Evolutionary conservation across 2,888 invertebrate species (phyloP).

Genomic region (Orthosia gracilis): DNA sequence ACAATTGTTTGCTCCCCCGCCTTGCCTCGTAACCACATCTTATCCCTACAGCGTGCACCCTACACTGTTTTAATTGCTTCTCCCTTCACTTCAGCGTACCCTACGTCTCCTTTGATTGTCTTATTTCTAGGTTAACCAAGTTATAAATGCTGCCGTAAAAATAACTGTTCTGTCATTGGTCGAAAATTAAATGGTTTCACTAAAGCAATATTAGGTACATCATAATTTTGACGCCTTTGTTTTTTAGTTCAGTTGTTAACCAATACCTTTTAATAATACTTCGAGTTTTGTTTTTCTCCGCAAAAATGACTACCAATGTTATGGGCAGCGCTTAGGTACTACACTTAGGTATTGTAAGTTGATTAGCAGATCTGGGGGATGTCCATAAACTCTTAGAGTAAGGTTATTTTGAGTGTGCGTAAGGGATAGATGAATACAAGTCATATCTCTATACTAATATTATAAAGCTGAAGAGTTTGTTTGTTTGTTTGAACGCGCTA

Average conservation of each 20-base stretch:
- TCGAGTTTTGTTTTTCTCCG: too few species aligned
- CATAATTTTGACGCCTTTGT: conserved; percentile 31
- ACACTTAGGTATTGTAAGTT: too few species aligned
- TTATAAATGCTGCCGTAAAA: conserved; percentile 70
- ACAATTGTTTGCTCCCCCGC: conserved; percentile 43
- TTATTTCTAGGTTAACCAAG: conserved; percentile 69
- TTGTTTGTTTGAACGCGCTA: too few species aligned
- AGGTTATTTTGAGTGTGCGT: too few species aligned
- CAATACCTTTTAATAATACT: not conserved
- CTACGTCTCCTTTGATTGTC: conserved; percentile 53
- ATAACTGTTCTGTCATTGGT: conserved; percentile 68
- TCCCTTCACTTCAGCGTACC: conserved; percentile 29
- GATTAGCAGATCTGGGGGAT: too few species aligned
- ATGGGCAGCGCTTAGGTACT: too few species aligned
- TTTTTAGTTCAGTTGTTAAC: conserved; percentile 6
- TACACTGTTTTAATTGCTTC: conserved; percentile 69
- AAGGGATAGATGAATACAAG: too few species aligned
- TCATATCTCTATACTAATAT: too few species aligned
- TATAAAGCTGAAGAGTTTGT: too few species aligned
- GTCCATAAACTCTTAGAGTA: too few species aligned
- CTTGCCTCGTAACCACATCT: conserved; percentile 51
- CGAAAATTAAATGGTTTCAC: conserved; percentile 75
- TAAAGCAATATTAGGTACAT: conserved; percentile 68
- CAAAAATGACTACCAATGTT: not conserved
- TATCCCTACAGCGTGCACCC: conserved; percentile 61